phyloP scores from a whole-genome alignment of 2,888 invertebrate species.

The Bhutanitis thaidina region DNA sequence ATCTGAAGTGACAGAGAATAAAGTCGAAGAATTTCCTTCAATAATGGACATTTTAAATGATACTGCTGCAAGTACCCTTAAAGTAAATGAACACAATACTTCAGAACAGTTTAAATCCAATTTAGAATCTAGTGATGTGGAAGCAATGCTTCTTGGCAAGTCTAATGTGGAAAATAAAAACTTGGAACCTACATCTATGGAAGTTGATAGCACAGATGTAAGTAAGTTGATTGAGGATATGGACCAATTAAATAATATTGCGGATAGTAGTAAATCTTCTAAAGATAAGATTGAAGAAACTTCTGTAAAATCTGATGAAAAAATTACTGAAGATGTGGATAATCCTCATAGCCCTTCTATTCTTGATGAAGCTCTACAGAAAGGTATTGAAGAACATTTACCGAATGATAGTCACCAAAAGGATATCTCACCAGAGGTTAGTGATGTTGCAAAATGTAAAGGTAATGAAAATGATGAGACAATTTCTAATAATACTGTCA shows the following conservation, averaged over 20 bases:
- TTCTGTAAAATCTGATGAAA: slow-evolving; percentile 20
- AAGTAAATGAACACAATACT: slow-evolving; percentile 46
- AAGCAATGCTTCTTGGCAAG: slow-evolving; percentile 69
- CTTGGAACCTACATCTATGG: slow-evolving; percentile 42
- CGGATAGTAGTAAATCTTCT: slow-evolving; percentile 25
- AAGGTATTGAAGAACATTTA: slow-evolving; percentile 60
- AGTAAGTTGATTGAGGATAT: slow-evolving; percentile 47
- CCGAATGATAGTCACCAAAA: slow-evolving; percentile 28
- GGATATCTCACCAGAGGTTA: slow-evolving; percentile 17
- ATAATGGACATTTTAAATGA: slow-evolving; percentile 73
- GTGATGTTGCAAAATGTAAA: slow-evolving; percentile 9
- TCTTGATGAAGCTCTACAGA: slow-evolving; percentile 58
- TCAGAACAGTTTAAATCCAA: slow-evolving; percentile 46
- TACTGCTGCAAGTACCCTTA: slow-evolving; percentile 36
- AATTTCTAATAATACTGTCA: slow-evolving; percentile 17
- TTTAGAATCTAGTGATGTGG: slow-evolving; percentile 68
- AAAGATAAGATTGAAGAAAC: slow-evolving; percentile 28
- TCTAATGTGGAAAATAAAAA: slow-evolving; percentile 33
- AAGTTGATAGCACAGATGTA: slow-evolving; percentile 49
- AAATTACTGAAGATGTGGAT: slow-evolving; percentile 36
- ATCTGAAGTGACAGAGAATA: slow-evolving; percentile 35
- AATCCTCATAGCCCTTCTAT: slow-evolving; percentile 67
- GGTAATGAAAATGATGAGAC: slow-evolving; percentile 14
- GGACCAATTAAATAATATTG: slow-evolving; percentile 36
- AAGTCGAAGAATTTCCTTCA: slow-evolving; percentile 65